Evolutionary conservation across 2,113 vertebrate genomes (phyloP).

Genomic region (Scophthalmus maximus): DNA sequence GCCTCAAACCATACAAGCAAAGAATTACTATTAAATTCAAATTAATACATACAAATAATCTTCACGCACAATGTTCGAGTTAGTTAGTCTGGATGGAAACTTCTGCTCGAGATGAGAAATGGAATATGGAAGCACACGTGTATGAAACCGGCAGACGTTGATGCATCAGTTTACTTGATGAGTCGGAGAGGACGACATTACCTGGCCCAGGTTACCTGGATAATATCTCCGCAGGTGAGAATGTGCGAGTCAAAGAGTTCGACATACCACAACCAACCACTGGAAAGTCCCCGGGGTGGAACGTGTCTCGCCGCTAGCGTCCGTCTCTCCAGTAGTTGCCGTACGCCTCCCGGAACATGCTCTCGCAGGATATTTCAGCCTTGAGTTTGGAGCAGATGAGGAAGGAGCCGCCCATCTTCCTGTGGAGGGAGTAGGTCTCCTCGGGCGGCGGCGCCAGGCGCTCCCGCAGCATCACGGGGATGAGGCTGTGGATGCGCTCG

Average conservation of each 20-base stretch:
- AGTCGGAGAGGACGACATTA: too few relatives aligned
- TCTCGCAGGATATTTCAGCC: constrained; percentile 89
- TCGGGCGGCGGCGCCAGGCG: constrained; percentile 91
- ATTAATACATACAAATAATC: background rate
- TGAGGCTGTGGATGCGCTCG: constrained; percentile 72
- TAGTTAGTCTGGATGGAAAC: constrained; percentile 12
- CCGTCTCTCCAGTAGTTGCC: constrained; percentile 83
- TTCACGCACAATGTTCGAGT: background rate
- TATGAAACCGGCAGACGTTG: background rate
- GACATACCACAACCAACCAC: constrained; percentile 18
- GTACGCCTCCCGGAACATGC: constrained; percentile 92
- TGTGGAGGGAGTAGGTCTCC: constrained; percentile 96
- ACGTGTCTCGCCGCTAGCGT: background rate
- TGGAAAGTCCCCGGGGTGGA: background rate
- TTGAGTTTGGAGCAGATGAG: constrained; percentile 97
- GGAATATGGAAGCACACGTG: constrained; percentile 11
- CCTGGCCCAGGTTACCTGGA: too few relatives aligned
- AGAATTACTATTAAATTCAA: background rate
- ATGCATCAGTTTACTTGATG: too few relatives aligned
- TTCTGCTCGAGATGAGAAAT: background rate
- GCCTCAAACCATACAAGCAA: constrained; percentile 19
- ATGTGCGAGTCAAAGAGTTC: constrained; percentile 38
- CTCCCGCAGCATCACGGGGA: constrained; percentile 84
- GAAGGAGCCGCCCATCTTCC: constrained; percentile 98
- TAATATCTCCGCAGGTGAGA: constrained; percentile 8